Evolutionary conservation across 2,888 invertebrate genomes (phyloP), one percentile per base, ranked within the genome.

Genomic region (Synergus gifuensis): DNA sequence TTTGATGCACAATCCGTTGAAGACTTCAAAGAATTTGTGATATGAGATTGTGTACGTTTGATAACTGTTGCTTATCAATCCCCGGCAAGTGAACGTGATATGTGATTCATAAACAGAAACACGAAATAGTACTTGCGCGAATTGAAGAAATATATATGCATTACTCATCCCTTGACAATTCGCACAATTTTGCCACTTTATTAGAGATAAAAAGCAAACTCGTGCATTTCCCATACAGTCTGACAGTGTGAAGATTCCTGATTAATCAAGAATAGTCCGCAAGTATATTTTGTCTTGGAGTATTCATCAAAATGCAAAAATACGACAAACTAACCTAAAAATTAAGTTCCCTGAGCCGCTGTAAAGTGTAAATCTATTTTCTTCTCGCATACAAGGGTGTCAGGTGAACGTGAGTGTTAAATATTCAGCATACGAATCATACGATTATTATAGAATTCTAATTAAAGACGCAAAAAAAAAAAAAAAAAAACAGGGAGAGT

Each of bases 331-430:
- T 60, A 60, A 22, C 60, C 60, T 28, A 60, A 14, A 60, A 60
- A 60, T 60, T 3, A 9, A 54, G 54, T 54, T n/a, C 54, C n/a
- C 54, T 54, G 54, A 54, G n/a, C 54, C 54, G 54, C 54, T 54
- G 16, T 49, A 49, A 49, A 49, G n/a, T 54, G 16, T 49, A 49
- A 49, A 49, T 49, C 54, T 54, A 54, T 54, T n/a, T 54, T 54
- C 22, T 60, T 60, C 60, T 60, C 12, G 22, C 0, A 4, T 9
- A 60, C 22, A 60, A 60, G 22, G 12, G n/a, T 67, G n/a, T 67
- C 44, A 67, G 40, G 44, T 18, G 67, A 67, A 67, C n/a, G 67
- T 67, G n/a, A 67, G 40, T 40, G 16, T 67, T n/a, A n/a, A 54
- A 54, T 54, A 54, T 16, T 8, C 54, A 54, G 54, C n/a, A 54